A percentile compares a stretch with the other conserved stretches of the same genome.
phyloP scores from a whole-genome alignment of 2,113 vertebrate genomes.

The Callocephalon fimbriatum region DNA sequence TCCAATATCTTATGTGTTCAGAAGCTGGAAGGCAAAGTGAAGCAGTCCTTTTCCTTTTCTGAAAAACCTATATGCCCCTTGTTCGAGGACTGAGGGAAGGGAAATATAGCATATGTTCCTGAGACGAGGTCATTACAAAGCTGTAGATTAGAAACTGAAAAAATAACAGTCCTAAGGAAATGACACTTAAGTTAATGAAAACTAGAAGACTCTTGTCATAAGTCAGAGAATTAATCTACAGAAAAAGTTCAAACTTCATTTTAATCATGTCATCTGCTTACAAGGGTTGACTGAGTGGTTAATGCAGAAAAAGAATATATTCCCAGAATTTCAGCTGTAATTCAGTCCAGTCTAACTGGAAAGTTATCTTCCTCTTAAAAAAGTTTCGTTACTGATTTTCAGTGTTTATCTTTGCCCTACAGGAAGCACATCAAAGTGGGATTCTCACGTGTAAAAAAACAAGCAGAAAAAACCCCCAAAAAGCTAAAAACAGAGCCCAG shows the following conservation, averaged over 20 bases:
- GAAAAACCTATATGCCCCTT: not conserved
- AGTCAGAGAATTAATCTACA: conserved; percentile 59
- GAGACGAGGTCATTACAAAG: conserved; percentile 38
- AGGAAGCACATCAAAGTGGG: not conserved
- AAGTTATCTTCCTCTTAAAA: not conserved
- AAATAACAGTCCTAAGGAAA: conserved; percentile 47
- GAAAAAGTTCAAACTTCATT: conserved; percentile 62
- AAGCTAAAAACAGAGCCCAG: not conserved
- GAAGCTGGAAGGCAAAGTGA: not conserved
- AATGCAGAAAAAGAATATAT: conserved; percentile 42
- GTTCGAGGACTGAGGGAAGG: not conserved
- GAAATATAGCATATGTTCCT: not conserved
- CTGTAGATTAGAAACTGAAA: conserved; percentile 36
- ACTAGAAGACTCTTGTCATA: conserved; percentile 42
- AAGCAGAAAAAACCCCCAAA: rapidly evolving
- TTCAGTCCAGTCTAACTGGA: not conserved
- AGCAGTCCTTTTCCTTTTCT: not conserved
- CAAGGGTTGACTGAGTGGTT: conserved; percentile 47
- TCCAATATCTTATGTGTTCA: rapidly evolving
- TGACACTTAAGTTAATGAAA: conserved; percentile 69
- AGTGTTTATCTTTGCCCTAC: not conserved
- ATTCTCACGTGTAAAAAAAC: not conserved
- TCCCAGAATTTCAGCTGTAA: conserved; percentile 62
- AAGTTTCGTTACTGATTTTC: not conserved
- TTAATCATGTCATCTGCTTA: conserved; percentile 61